Evolutionary conservation across 2,797 vertebrate genomes (phyloP).

Genomic region (Pteropus rufus): DNA sequence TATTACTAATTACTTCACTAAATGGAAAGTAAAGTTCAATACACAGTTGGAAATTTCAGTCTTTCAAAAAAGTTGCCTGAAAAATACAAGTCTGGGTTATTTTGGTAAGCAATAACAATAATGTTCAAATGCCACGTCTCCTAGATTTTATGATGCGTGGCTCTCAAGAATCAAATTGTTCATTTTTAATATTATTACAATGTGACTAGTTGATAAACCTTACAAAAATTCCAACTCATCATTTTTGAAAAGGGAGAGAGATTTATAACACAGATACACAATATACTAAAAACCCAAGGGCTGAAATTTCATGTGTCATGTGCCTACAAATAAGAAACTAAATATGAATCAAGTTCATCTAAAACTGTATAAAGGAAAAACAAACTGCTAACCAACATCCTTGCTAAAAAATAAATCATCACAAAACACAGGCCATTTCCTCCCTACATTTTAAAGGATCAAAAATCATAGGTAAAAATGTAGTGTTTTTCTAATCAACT

Average conservation of each 20-base stretch:
- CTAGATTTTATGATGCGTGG: background rate
- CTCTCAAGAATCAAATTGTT: background rate
- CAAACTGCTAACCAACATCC: background rate
- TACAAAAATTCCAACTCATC: background rate
- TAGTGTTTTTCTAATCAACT: background rate
- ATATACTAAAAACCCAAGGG: background rate
- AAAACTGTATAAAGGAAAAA: background rate
- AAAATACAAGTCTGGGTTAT: background rate
- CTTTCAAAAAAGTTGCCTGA: background rate
- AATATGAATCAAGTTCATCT: background rate
- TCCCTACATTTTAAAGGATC: background rate
- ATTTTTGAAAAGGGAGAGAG: background rate
- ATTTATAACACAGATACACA: background rate
- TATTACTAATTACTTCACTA: conserved; percentile 11
- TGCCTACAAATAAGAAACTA: background rate
- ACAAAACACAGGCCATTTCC: background rate
- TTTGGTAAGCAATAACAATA: background rate
- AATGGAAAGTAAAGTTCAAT: conserved; percentile 1
- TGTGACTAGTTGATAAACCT: background rate
- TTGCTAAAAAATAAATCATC: background rate
- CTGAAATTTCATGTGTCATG: background rate
- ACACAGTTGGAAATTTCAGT: background rate
- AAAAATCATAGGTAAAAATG: background rate
- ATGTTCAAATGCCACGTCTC: background rate
- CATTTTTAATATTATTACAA: background rate